Evolutionary conservation across 1,140 invertebrate genomes (phyloP), one percentile per base, ranked within the genome.

Genomic region (Musca vetustissima): DNA sequence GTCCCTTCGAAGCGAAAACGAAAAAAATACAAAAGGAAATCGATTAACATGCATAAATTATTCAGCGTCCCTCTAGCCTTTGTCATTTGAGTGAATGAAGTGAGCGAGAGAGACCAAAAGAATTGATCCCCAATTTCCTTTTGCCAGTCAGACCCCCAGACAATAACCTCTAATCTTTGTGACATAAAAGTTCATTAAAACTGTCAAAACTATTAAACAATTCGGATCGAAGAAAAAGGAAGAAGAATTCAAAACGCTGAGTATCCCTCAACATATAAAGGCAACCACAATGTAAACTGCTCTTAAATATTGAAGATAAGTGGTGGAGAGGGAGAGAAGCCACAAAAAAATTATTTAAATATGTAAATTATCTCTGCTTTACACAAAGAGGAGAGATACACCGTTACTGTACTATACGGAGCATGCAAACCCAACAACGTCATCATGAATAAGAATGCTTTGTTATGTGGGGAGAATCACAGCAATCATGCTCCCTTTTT

Each of bases 121-220:
- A 43, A 43, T 43, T 59, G 57, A 61, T 61, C 57, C 57, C 17
- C 57, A 43, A 36, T 61, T 61, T 61, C 57, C 57, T 61, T 61
- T 24, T 7, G 14, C 2, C 25, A n/a, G 1, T 43, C 6, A 36
- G 24, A 19, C n/a, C 17, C 49, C 13, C 21, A 19, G 36, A 43
- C 36, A 43, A 43, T 61, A 61, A 61, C 57, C 57, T 61, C 17
- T 61, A 61, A 61, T 61, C 28, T 61, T 11, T 36, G 15, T 36
- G 25, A 61, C 32, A 61, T 32, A 43, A 61, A 61, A 61, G 57
- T 61, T 61, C 57, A 61, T 61, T 61, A 61, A 61, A 61, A 61
- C 57, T 61, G 57, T 61, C 57, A 61, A 61, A 61, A 61, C 57
- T 21, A 36, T 43, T 32, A 61, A 61, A 61, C 57, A 61, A 28